Base-by-base conservation (phyloP, 2,113 vertebrate genomes). In the Furnarius figulus region DNA sequence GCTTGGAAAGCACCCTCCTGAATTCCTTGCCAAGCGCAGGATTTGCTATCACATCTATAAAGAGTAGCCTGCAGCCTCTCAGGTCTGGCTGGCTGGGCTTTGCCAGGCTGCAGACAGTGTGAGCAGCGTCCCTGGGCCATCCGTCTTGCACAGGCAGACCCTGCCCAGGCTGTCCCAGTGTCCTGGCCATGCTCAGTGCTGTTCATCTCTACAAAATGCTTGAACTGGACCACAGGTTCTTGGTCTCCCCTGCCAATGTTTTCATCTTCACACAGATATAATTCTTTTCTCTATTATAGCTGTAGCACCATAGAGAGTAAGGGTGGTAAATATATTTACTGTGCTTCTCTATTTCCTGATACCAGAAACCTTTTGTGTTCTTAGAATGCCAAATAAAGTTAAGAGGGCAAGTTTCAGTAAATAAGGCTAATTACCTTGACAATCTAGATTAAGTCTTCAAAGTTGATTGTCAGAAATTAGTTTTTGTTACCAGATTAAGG, bases 381-480 rank as follows among this genome's bases (percentile, higher is more conserved):
- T 90, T 81, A 70, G 71, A 90, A 88, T 39, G 33, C 10, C 30
- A 75, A 80, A 68, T 70, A 81, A 91, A 90, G 47, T 85, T 87
- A 91, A 82, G 79, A 89, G 58, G 33, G 56, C 30, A 78, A 80
- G 72, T 44, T 12, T 94, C 55, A 58, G 49, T 75, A 90, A 95
- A 87, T 28, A 79, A 76, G n/a, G 47, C 37, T 96, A 87, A 95
- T 97, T 93, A 87, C 59, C 50, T 74, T 61, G 44, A 59, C 50
- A 89, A 63, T 85, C 82, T 93, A 88, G 53, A 85, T 90, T 79
- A 93, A 82, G 52, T 83, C 71, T 63, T 82, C 70, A 73, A 96
- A 94, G 89, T 63, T 63, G 73, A 80, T 95, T 90, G 79, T 74
- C 87, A 96, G 85, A 95, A 97, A 93, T 90, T 5, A 79, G 42